Evolutionary conservation across 2,797 vertebrate genomes (phyloP).

Genomic region (Coluber constrictor): DNA sequence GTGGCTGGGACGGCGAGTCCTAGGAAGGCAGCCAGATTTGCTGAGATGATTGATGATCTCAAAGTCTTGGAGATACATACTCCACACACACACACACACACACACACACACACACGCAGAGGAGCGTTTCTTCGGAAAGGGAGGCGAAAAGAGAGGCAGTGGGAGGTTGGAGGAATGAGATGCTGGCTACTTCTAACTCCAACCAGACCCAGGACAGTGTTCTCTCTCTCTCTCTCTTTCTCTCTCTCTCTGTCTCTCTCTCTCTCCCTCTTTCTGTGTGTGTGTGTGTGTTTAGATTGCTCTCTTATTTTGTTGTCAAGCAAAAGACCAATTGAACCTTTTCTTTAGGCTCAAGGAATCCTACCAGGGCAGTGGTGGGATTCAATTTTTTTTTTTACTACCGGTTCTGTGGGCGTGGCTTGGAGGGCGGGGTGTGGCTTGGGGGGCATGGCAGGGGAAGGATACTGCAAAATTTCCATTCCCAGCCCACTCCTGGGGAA

Average conservation of each 20-base stretch:
- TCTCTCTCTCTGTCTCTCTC: no score
- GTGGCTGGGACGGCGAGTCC: constrained; percentile 14
- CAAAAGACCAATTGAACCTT: no score
- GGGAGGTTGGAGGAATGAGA: background rate
- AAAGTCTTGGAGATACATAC: background rate
- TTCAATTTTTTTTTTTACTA: no score
- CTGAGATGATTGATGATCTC: constrained; percentile 11
- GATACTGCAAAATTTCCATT: no score
- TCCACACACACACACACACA: background rate
- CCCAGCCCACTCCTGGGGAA: no score
- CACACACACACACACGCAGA: background rate
- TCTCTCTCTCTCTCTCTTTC: background rate
- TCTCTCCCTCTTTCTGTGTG: no score
- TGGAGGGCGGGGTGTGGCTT: no score
- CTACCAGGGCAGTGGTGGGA: no score
- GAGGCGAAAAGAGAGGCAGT: background rate
- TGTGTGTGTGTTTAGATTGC: background rate
- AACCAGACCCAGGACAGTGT: background rate
- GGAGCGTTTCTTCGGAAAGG: background rate
- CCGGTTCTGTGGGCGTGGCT: no score
- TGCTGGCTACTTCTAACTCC: background rate
- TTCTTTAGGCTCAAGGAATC: no score
- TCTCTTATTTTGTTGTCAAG: background rate
- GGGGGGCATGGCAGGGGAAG: no score
- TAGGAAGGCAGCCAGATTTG: constrained; percentile 10